These are phyloP conservation scores for Neopipo cinnamomea DNA, from an alignment of 2,113 vertebrate genomes.

Conservation along the genomic window DNA sequence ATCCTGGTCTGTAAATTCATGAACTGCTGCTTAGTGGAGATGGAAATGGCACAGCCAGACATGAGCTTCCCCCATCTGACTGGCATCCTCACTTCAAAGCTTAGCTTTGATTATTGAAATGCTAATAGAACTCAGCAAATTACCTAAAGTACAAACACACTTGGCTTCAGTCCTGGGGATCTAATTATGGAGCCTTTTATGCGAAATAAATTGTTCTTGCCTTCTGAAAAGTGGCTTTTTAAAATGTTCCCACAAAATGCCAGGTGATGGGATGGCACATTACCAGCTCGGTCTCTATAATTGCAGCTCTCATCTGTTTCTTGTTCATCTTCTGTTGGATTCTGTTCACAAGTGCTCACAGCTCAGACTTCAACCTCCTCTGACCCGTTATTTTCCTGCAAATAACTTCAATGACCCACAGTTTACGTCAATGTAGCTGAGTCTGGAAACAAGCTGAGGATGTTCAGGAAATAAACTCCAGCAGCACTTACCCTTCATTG, in stretches of 20 bases:
- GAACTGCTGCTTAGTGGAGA: not conserved
- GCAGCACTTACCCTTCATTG: not conserved
- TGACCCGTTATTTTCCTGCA: not conserved
- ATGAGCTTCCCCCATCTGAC: not conserved
- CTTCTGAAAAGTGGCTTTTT: constrained; percentile 13
- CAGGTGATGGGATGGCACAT: not conserved
- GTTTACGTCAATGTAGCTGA: not conserved
- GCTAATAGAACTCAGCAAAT: constrained; percentile 24
- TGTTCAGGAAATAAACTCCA: not conserved
- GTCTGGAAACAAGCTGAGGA: not conserved
- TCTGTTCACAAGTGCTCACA: not conserved
- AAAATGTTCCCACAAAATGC: not conserved
- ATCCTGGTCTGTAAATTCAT: not conserved
- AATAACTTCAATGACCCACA: not conserved
- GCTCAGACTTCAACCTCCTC: not conserved
- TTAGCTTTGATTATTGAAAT: constrained; percentile 29
- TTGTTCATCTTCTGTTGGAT: not conserved
- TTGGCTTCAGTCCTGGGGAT: not conserved
- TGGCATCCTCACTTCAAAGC: constrained; percentile 32
- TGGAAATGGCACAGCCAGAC: not conserved
- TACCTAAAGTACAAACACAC: not conserved
- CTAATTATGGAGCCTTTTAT: constrained; percentile 49
- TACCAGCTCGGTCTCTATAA: not conserved
- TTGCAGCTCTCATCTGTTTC: not conserved
- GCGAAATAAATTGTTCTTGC: not conserved